Evolutionary conservation across 2,113 vertebrate species (phyloP).

Genomic region (Aptenodytes patagonicus): DNA sequence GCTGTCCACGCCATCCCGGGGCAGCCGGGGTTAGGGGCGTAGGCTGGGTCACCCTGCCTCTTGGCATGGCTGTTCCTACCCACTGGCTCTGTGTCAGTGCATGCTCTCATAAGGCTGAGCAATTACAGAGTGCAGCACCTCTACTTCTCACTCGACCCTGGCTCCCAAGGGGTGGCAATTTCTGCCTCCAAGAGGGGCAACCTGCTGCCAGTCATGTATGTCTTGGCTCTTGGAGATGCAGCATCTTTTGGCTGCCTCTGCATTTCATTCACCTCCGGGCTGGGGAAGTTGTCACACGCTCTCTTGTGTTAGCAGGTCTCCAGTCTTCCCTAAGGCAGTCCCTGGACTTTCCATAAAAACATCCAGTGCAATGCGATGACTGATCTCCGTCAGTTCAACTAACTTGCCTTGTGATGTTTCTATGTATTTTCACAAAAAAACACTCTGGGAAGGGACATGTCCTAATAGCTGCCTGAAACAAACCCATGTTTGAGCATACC

Average conservation of each 20-base stretch:
- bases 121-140: neutral
- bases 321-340: neutral
- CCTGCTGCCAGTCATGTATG: rapidly evolving
- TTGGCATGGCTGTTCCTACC: neutral
- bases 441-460: neutral
- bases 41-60: neutral
- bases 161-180: neutral
- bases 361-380: neutral
- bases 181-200: neutral
- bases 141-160: neutral
- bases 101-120: neutral
- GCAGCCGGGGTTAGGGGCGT: neutral
- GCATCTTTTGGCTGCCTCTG: neutral
- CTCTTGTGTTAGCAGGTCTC: neutral
- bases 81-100: neutral
- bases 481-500: neutral
- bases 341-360: neutral
- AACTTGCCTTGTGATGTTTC: neutral
- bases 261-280: neutral
- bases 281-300: rapidly evolving
- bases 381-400: neutral
- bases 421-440: neutral
- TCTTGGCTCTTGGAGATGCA: neutral
- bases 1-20: neutral
- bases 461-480: neutral